A percentile compares a stretch with the other conserved stretches of the same genome.
These are phyloP conservation scores for Eulemur mongoz DNA, from an alignment of 2,797 vertebrate species.

Conservation along the genomic window DNA sequence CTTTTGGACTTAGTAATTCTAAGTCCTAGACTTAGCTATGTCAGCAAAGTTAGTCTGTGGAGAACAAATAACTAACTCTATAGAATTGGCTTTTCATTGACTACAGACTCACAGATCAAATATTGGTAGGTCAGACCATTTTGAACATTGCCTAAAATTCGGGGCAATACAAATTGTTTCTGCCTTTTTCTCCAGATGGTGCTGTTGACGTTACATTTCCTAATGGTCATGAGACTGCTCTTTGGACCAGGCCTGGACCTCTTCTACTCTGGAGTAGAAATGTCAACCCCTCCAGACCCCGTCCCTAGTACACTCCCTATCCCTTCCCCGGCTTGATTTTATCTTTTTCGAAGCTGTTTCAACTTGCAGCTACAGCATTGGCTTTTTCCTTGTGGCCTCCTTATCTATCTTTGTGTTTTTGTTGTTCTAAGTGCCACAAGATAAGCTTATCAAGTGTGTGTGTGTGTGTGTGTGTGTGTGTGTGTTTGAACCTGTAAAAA, in stretches of 20 bases:
- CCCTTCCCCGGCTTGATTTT: not conserved
- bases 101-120: not conserved
- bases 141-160: not conserved
- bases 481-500: not conserved
- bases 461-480: not conserved
- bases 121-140: not conserved
- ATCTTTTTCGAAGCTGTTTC: not conserved
- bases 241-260: not conserved
- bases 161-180: not conserved
- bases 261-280: not conserved
- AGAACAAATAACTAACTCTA: not conserved
- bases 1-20: not conserved
- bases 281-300: not conserved
- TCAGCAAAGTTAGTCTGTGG: not conserved
- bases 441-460: not conserved
- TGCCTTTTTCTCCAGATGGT: not conserved
- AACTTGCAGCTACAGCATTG: not conserved
- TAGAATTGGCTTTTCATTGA: not conserved
- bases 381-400: not conserved
- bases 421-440: not conserved
- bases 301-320: not conserved
- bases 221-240: not conserved
- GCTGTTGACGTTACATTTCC: not conserved
- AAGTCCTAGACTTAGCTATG: not conserved
- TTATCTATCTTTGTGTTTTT: not conserved